phyloP scores from a whole-genome alignment of 2,797 vertebrate genomes.

The Hemibagrus guttatus region DNA sequence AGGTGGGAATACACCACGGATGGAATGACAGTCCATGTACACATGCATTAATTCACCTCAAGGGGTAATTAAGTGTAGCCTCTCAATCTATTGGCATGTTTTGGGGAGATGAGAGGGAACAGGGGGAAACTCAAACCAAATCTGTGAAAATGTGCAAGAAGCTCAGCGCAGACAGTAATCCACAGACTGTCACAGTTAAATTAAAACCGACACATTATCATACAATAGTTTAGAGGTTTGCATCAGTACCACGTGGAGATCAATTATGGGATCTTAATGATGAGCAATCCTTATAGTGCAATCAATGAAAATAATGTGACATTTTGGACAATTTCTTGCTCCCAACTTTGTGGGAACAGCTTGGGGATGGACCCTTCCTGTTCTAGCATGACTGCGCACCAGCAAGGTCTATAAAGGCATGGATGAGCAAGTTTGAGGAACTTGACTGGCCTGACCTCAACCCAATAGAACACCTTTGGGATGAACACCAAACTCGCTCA shows the following conservation, averaged over 20 bases:
- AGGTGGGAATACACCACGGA: background rate
- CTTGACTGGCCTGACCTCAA: too few species aligned
- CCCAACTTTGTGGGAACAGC: too few species aligned
- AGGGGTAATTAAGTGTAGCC: background rate
- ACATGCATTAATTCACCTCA: background rate
- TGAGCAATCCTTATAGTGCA: background rate
- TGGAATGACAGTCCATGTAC: background rate
- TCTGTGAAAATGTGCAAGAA: background rate
- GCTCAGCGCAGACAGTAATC: background rate
- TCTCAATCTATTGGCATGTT: background rate
- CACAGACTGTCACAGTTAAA: background rate
- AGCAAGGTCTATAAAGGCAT: too few species aligned
- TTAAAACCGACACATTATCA: background rate
- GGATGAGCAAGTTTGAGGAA: too few species aligned
- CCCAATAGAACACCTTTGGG: too few species aligned
- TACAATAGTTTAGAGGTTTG: too few species aligned
- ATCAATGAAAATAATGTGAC: background rate
- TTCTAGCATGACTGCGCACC: too few species aligned
- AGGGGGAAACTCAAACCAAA: background rate
- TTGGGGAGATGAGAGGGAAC: background rate
- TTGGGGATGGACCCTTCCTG: too few species aligned
- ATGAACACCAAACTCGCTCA: too few species aligned
- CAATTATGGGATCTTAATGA: background rate
- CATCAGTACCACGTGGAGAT: background rate
- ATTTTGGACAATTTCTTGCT: background rate